Conservation (phyloP, 2,113 vertebrate species). For the Paralichthys olivaceus region DNA sequence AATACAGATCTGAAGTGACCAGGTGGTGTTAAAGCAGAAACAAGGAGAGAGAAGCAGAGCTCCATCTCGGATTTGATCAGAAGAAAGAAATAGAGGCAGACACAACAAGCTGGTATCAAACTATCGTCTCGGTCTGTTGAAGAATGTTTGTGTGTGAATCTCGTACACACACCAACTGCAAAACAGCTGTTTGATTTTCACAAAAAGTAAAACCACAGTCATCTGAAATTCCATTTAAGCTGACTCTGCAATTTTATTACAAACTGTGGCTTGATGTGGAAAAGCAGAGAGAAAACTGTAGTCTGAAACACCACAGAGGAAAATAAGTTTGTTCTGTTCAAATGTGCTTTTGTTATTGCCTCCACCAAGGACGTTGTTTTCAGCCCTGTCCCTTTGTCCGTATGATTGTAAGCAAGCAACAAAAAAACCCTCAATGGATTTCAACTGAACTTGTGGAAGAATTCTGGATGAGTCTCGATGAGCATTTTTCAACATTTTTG, state of each 20-base stretch:
- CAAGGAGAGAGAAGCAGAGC: background rate
- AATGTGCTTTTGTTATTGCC: background rate
- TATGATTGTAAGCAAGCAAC: too few relatives aligned
- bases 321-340: too few relatives aligned
- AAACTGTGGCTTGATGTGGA: background rate
- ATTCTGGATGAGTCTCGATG: too few relatives aligned
- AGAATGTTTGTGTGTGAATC: background rate
- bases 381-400: too few relatives aligned
- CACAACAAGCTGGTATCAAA: slow-evolving; percentile 54
- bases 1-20: background rate
- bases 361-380: too few relatives aligned
- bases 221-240: slow-evolving; percentile 19
- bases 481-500: too few relatives aligned
- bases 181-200: background rate
- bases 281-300: background rate
- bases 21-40: slow-evolving; percentile 12
- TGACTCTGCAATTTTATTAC: background rate
- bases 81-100: slow-evolving; percentile 32
- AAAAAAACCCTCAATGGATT: too few relatives aligned
- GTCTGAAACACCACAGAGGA: background rate
- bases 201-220: background rate
- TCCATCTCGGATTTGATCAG: background rate
- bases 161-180: background rate
- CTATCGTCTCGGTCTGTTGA: slow-evolving; percentile 12
- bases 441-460: too few relatives aligned